Evolutionary conservation across 2,113 vertebrate genomes (phyloP).

Genomic region (Chunga burmeisteri): DNA sequence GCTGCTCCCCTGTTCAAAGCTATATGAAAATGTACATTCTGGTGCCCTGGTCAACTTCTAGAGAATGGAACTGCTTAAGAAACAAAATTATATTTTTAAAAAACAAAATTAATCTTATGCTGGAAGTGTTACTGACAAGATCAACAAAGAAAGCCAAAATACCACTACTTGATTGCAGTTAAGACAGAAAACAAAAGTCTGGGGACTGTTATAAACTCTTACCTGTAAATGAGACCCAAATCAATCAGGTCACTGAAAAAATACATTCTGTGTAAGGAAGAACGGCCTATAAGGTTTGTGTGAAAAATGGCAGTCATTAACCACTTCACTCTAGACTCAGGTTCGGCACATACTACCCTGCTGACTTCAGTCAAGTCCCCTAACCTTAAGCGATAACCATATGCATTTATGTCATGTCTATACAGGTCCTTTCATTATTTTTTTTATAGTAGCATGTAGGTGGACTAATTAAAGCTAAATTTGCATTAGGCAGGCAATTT

Average conservation of each 20-base stretch:
- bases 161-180: neutral
- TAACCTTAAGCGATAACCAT: neutral
- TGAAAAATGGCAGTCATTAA: neutral
- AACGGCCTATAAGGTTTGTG: neutral
- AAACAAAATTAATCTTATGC: neutral
- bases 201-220: neutral
- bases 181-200: neutral
- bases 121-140: neutral
- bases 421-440: neutral
- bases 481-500: neutral
- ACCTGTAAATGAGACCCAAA: neutral
- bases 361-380: neutral
- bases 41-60: neutral
- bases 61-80: neutral
- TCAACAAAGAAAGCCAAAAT: neutral
- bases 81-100: neutral
- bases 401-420: neutral
- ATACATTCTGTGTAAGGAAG: neutral
- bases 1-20: neutral
- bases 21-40: neutral
- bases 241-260: neutral
- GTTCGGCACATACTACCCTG: accelerated
- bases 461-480: neutral
- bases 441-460: neutral
- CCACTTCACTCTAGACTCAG: neutral